These are phyloP conservation scores for Drepana falcataria DNA, from an alignment of 2,888 invertebrate species.

Conservation along the genomic window DNA sequence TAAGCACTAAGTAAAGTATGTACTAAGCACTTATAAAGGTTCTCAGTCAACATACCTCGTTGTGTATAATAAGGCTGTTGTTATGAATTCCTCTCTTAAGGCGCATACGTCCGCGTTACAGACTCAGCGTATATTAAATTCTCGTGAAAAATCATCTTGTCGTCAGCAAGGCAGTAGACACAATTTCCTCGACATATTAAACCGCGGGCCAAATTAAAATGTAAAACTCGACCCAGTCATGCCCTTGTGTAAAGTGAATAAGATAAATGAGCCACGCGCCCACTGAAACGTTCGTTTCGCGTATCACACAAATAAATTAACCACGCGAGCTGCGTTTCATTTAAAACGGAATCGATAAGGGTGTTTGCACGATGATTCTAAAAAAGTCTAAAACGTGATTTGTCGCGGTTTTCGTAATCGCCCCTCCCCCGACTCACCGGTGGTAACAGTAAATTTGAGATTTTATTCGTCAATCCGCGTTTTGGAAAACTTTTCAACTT, in stretches of 20 bases:
- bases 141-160: constrained; percentile 24
- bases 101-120: constrained; percentile 4
- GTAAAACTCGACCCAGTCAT: constrained; percentile 52
- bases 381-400: constrained; percentile 24
- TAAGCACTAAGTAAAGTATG: background rate
- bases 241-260: constrained; percentile 60
- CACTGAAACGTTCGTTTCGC: constrained; percentile 43
- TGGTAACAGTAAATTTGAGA: constrained; percentile 18
- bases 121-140: constrained; percentile 15
- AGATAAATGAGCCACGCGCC: constrained; percentile 49
- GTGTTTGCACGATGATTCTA: constrained; percentile 13
- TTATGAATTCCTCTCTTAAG: background rate
- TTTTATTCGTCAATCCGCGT: constrained; percentile 11
- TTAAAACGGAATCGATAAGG: constrained; percentile 28
- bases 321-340: constrained; percentile 26
- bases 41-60: background rate
- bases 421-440: constrained; percentile 12
- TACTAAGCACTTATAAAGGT: background rate
- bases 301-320: constrained; percentile 57
- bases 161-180: constrained; percentile 15
- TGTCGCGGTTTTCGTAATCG: constrained; percentile 26
- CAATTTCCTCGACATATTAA: constrained; percentile 36
- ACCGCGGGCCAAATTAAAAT: constrained; percentile 55
- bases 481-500: constrained; percentile 11
- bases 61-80: background rate